A percentile compares a stretch with the other conserved stretches of the same genome.
These are phyloP conservation scores for Phaethornis superciliosus DNA, from an alignment of 2,113 vertebrate genomes.

Conservation along the genomic window DNA sequence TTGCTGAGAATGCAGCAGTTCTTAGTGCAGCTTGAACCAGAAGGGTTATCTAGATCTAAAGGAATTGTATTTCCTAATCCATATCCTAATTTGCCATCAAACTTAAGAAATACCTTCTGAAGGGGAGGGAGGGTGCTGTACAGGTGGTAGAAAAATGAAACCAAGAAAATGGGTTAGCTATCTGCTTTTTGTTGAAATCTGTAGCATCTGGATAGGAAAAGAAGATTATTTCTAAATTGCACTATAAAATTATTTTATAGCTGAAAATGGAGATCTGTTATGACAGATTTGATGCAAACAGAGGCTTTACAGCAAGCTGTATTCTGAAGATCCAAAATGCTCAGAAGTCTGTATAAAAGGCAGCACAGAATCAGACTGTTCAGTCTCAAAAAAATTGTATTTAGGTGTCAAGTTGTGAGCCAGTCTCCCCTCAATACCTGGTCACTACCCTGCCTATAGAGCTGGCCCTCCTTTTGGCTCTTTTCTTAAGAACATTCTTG, in stretches of 20 bases:
- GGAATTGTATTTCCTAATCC: background rate
- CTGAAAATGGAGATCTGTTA: background rate
- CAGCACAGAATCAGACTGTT: background rate
- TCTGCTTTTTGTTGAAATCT: background rate
- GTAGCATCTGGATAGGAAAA: background rate
- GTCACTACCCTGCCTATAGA: background rate
- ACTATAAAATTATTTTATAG: background rate
- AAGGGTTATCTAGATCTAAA: background rate
- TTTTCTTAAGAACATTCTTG: background rate
- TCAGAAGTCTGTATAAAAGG: background rate
- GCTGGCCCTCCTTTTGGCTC: background rate
- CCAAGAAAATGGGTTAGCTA: background rate
- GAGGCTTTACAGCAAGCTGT: background rate
- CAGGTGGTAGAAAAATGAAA: background rate
- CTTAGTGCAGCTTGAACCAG: background rate
- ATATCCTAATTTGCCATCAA: background rate
- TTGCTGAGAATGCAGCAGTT: background rate
- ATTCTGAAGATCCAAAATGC: background rate
- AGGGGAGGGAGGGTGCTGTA: background rate
- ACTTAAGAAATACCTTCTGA: background rate
- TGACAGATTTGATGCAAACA: background rate
- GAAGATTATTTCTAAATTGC: background rate
- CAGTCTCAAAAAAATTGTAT: background rate
- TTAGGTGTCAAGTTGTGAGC: background rate
- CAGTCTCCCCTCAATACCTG: background rate